A percentile compares a stretch with the other conserved stretches of the same genome.
phyloP scores from a whole-genome alignment of 2,888 invertebrate species.

The Cyrtodaria siliqua region DNA sequence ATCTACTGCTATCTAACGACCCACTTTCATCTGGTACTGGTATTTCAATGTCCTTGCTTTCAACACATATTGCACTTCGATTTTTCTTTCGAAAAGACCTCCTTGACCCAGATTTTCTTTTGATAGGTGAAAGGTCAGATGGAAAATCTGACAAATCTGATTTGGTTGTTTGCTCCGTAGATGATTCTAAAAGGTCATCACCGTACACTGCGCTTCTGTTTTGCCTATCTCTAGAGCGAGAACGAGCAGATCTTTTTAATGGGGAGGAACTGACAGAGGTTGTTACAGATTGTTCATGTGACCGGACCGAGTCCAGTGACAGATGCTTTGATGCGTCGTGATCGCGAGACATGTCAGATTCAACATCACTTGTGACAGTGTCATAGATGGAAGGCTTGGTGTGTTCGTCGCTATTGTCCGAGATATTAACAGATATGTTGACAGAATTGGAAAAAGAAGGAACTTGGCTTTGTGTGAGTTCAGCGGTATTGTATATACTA shows the following conservation, averaged over 20 bases:
- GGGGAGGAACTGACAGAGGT: conserved; percentile 28
- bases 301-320: background rate
- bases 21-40: background rate
- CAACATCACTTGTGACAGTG: background rate
- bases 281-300: conserved; percentile 7
- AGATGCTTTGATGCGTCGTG: background rate
- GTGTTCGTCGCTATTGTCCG: background rate
- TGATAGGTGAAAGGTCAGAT: conserved; percentile 55
- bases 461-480: conserved; percentile 7
- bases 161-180: background rate
- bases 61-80: conserved; percentile 9
- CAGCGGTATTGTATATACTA: conserved; percentile 39
- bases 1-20: background rate
- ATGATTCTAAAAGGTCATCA: background rate
- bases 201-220: conserved; percentile 29
- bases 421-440: conserved; percentile 9
- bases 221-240: conserved; percentile 4
- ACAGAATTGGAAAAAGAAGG: conserved; percentile 6
- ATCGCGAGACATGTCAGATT: conserved; percentile 2
- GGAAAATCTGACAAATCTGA: conserved; percentile 34
- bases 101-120: conserved; percentile 19
- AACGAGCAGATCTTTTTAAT: conserved; percentile 15
- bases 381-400: conserved; percentile 15
- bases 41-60: background rate
- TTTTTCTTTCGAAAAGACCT: background rate